These are phyloP conservation scores for Rhagophthalmus giganteus DNA, from an alignment of 2,888 invertebrate species.

Conservation along the genomic window DNA sequence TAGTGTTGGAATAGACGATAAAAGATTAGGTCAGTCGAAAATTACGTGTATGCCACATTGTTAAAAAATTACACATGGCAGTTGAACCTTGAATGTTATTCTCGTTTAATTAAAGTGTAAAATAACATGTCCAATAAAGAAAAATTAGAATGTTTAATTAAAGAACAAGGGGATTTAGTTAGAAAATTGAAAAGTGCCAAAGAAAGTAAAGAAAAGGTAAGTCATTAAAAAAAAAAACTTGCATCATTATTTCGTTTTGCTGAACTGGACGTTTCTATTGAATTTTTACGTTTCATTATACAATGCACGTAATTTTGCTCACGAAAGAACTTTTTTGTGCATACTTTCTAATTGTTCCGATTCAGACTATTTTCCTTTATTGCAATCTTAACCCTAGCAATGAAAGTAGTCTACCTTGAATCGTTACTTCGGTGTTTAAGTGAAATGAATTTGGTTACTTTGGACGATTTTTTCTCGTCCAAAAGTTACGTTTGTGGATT, in stretches of 20 bases:
- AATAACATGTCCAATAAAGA: slow-evolving; percentile 53
- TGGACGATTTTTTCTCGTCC: slow-evolving; percentile 57
- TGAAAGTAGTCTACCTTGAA: slow-evolving; percentile 20
- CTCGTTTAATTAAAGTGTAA: not conserved
- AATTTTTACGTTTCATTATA: too few species aligned
- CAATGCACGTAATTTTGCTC: too few species aligned
- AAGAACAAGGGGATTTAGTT: slow-evolving; percentile 78
- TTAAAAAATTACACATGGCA: not conserved
- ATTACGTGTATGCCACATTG: not conserved
- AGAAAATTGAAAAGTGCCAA: slow-evolving; percentile 80
- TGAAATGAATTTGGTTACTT: slow-evolving; percentile 28
- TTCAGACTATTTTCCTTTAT: slow-evolving; percentile 5
- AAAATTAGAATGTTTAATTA: slow-evolving; percentile 63
- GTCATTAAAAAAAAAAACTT: too few species aligned
- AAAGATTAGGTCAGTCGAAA: too few species aligned
- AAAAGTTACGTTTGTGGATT: slow-evolving; percentile 64
- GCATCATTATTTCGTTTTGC: slow-evolving; percentile 24
- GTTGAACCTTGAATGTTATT: not conserved
- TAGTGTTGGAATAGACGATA: too few species aligned
- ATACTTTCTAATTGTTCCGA: slow-evolving; percentile 12
- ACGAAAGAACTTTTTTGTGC: too few species aligned
- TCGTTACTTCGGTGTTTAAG: slow-evolving; percentile 14
- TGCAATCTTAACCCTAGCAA: slow-evolving; percentile 2
- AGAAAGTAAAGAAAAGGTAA: slow-evolving; percentile 76
- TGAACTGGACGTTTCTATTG: slow-evolving; percentile 7